Conservation (phyloP, 2,113 vertebrate species). For the Daubentonia madagascariensis region DNA sequence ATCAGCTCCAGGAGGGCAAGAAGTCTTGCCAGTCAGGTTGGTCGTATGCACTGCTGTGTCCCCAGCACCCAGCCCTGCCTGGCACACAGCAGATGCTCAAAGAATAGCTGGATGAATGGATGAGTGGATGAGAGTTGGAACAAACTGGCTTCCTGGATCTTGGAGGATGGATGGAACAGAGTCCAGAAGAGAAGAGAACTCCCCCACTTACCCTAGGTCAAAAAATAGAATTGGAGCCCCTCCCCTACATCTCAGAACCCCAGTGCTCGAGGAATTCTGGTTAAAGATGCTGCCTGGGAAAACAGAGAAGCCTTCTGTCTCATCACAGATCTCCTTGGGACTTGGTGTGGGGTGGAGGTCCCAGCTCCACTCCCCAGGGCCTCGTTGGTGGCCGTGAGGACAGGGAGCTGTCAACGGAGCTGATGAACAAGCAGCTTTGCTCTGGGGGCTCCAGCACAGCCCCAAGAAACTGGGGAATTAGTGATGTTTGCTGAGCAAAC, state of each 20-base stretch:
- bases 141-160: background rate
- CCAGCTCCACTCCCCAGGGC: background rate
- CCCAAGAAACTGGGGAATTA: slow-evolving; percentile 75
- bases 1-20: too few species aligned
- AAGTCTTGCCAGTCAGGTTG: fast-evolving
- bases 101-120: background rate
- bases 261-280: too few species aligned
- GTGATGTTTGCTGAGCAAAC: slow-evolving; percentile 85
- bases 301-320: background rate
- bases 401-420: background rate
- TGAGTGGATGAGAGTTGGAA: background rate
- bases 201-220: too few species aligned
- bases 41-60: fast-evolving
- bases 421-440: slow-evolving; percentile 38
- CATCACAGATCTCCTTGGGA: background rate
- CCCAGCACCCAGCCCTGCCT: background rate
- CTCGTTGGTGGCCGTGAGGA: background rate
- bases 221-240: background rate
- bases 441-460: slow-evolving; percentile 52
- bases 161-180: background rate
- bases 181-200: background rate
- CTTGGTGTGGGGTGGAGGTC: background rate
- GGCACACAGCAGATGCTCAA: background rate
- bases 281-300: background rate
- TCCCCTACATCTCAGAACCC: background rate